Conservation (phyloP, 1,140 invertebrate genomes). For the Probaryconus sp. region DNA sequence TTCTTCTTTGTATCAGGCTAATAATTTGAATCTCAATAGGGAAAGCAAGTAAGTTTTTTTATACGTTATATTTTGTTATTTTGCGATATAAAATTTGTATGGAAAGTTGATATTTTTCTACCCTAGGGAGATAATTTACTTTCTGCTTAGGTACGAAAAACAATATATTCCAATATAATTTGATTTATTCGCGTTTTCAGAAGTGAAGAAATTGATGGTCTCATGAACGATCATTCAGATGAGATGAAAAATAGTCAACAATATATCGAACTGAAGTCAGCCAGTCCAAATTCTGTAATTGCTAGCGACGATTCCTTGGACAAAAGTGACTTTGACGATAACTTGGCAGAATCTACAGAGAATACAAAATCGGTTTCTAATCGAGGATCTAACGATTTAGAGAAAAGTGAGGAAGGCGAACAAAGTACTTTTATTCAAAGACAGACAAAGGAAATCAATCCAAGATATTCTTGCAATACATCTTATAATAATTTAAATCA, state of each 20-base stretch:
- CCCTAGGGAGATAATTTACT: too few relatives aligned
- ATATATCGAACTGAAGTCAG: slow-evolving; percentile 72
- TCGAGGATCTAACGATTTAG: slow-evolving; percentile 71
- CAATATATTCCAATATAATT: too few relatives aligned
- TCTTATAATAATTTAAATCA: slow-evolving; percentile 62
- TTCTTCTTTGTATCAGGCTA: slow-evolving; percentile 75
- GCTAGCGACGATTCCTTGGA: slow-evolving; percentile 82
- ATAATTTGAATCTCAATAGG: slow-evolving; percentile 71
- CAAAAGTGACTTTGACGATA: slow-evolving; percentile 80
- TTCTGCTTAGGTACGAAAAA: too few relatives aligned
- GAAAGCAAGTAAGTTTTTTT: slow-evolving; percentile 68
- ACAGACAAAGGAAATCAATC: slow-evolving; percentile 62
- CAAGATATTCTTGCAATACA: slow-evolving; percentile 24
- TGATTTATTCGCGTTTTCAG: too few relatives aligned
- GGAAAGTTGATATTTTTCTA: too few relatives aligned
- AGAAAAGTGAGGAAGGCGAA: slow-evolving; percentile 71
- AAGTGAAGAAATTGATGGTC: slow-evolving; percentile 78
- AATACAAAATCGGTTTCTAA: slow-evolving; percentile 71
- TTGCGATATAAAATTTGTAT: background rate
- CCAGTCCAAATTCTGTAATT: slow-evolving; percentile 77
- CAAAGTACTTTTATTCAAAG: slow-evolving; percentile 71
- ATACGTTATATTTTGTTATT: background rate
- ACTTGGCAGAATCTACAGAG: slow-evolving; percentile 71
- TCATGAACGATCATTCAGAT: slow-evolving; percentile 72
- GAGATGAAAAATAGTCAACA: slow-evolving; percentile 70